phyloP scores from a whole-genome alignment of 2,888 invertebrate species.

The Agrochola circellaris region DNA sequence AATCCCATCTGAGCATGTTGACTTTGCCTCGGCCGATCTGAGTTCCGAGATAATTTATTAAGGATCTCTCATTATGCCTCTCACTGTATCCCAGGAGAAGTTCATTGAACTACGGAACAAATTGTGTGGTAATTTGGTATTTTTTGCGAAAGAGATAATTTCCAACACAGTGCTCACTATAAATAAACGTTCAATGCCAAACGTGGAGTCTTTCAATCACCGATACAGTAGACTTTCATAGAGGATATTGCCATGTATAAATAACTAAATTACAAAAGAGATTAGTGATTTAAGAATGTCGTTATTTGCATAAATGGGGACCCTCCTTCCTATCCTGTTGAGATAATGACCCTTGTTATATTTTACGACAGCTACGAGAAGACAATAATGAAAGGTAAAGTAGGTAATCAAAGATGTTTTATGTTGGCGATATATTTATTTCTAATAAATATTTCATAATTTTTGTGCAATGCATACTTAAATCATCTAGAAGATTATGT shows the following conservation, averaged over 20 bases:
- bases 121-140: neutral
- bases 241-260: neutral
- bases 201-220: too few relatives aligned
- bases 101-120: neutral
- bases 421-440: conserved; percentile 19
- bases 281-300: too few relatives aligned
- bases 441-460: neutral
- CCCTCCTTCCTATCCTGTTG: neutral
- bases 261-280: neutral
- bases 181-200: neutral
- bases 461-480: neutral
- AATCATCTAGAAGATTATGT: neutral
- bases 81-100: neutral
- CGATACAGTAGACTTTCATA: neutral
- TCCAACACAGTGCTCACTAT: neutral
- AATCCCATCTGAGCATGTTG: neutral
- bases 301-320: neutral
- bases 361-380: neutral
- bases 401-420: neutral
- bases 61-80: neutral
- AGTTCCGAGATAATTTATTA: neutral
- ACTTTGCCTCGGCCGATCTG: neutral
- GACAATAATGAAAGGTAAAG: neutral
- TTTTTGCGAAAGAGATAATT: neutral
- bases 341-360: neutral